phyloP scores from a whole-genome alignment of 2,113 vertebrate genomes.

The Melanocharis versteri region DNA sequence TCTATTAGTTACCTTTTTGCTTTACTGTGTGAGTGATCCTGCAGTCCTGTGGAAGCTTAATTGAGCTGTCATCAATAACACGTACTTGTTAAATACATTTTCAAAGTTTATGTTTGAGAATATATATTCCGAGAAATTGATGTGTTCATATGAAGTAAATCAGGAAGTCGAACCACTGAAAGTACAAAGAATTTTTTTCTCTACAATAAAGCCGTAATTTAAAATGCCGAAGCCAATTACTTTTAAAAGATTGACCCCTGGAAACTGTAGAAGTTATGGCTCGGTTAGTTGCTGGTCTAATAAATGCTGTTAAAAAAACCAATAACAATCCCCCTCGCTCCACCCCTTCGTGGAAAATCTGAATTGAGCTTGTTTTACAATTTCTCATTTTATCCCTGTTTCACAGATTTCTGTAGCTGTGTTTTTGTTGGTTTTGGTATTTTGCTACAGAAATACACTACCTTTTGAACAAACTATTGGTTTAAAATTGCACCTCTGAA shows the following conservation, averaged over 20 bases:
- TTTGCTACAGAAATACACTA: background rate
- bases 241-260: background rate
- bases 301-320: background rate
- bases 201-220: background rate
- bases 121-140: background rate
- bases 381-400: background rate
- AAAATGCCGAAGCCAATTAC: background rate
- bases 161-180: background rate
- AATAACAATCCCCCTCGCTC: fast-evolving
- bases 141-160: background rate
- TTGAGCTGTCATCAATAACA: background rate
- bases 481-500: background rate
- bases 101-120: background rate
- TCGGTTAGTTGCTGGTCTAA: background rate
- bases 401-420: background rate
- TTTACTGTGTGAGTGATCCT: background rate
- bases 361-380: background rate
- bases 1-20: background rate
- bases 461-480: background rate
- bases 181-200: background rate
- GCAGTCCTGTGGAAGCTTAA: background rate
- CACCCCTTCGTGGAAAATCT: background rate
- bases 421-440: background rate
- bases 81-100: background rate
- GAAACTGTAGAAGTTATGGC: background rate